Percentiles rank a stretch among this genome's conserved stretches.
These are phyloP conservation scores for Cyclura pinguis DNA, from an alignment of 2,797 vertebrate species.

Conservation along the genomic window DNA sequence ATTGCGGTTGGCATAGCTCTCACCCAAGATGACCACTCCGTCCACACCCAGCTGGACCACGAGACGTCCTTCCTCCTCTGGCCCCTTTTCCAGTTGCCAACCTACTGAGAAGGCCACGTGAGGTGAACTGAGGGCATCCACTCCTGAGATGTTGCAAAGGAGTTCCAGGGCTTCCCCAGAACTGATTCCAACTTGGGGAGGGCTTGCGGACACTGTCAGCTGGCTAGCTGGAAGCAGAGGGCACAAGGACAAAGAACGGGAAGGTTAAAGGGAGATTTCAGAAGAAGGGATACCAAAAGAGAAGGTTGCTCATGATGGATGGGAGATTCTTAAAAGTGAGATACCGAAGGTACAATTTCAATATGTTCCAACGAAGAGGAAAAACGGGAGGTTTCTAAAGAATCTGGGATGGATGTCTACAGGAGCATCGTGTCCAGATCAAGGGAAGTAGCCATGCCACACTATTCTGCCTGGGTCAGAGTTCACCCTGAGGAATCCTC, in stretches of 20 bases:
- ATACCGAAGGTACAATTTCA: no score
- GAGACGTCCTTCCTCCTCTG: conserved; percentile 65
- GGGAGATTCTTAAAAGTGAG: no score
- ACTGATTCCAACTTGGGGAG: conserved; percentile 58
- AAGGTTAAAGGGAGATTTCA: background rate
- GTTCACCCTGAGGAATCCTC: no score
- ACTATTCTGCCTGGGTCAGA: no score
- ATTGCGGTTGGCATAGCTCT: conserved; percentile 67
- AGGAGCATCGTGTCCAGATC: no score
- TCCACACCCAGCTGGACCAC: conserved; percentile 83
- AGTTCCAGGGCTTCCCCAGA: conserved; percentile 73
- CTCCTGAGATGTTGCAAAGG: conserved; percentile 69
- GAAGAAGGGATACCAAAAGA: background rate
- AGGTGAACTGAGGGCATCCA: conserved; percentile 30
- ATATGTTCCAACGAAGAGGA: no score
- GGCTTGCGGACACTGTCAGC: conserved; percentile 64
- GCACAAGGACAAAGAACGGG: background rate
- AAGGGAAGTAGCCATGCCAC: no score
- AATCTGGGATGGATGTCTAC: no score
- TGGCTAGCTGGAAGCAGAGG: conserved; percentile 66
- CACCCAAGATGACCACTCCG: conserved; percentile 85
- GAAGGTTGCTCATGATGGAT: no score
- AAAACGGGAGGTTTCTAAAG: no score
- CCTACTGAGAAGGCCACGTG: conserved; percentile 61
- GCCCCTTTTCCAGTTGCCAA: conserved; percentile 70